phyloP scores from a whole-genome alignment of 2,888 invertebrate genomes.

The Ectemnius lituratus region DNA sequence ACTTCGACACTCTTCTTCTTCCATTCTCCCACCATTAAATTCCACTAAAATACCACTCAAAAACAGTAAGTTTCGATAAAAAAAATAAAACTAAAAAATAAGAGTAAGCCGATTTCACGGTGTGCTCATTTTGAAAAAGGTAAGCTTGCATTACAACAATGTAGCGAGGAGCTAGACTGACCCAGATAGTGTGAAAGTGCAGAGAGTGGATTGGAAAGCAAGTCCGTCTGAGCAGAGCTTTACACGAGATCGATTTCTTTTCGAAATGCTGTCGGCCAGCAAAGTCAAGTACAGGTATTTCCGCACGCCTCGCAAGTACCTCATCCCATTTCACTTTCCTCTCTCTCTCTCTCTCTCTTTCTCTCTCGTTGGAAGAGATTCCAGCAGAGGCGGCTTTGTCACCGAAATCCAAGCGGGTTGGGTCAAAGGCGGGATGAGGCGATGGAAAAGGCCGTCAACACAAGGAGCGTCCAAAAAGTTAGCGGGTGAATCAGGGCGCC shows the following conservation, averaged over 20 bases:
- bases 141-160: too few species aligned
- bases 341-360: background rate
- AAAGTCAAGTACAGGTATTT: background rate
- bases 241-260: background rate
- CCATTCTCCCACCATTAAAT: background rate
- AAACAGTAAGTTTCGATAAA: too few species aligned
- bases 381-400: constrained; percentile 14
- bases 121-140: too few species aligned
- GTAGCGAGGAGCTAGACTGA: too few species aligned
- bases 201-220: too few species aligned
- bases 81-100: too few species aligned
- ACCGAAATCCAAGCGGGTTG: constrained; percentile 22
- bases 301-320: constrained; percentile 7
- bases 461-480: constrained; percentile 28
- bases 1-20: constrained; percentile 53
- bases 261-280: constrained; percentile 1
- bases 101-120: too few species aligned
- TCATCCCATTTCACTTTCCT: constrained; percentile 16
- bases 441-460: constrained; percentile 30
- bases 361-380: constrained; percentile 27
- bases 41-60: too few species aligned
- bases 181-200: too few species aligned
- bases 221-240: too few species aligned
- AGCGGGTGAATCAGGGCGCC: constrained; percentile 25
- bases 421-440: constrained; percentile 39